These are phyloP conservation scores for Masnerella sp. DNA, from an alignment of 2,888 invertebrate genomes.

Conservation along the genomic window DNA sequence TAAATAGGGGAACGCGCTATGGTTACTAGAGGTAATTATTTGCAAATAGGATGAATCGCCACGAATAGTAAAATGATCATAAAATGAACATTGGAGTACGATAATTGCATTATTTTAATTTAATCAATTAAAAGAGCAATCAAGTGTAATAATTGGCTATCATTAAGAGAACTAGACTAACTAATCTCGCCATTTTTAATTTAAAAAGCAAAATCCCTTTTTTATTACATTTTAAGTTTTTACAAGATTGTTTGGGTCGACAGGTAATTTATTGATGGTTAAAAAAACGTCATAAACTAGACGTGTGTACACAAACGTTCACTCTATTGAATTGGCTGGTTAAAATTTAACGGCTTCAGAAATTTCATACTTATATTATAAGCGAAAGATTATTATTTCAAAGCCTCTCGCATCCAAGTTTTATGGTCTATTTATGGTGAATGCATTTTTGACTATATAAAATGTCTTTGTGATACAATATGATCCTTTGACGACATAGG, in stretches of 20 bases:
- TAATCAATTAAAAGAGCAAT: no score
- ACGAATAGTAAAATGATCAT: constrained; percentile 18
- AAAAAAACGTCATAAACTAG: constrained; percentile 5
- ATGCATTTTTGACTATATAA: constrained; percentile 10
- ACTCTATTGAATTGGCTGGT: constrained; percentile 13
- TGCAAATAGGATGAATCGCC: constrained; percentile 30
- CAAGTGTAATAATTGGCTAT: neutral
- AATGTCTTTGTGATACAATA: neutral
- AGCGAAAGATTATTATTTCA: constrained; percentile 21
- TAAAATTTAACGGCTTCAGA: constrained; percentile 12
- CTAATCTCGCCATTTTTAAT: neutral
- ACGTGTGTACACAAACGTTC: constrained; percentile 6
- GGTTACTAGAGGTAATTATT: constrained; percentile 31
- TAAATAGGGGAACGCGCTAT: constrained; percentile 29
- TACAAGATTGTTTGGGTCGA: no score
- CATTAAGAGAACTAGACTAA: no score
- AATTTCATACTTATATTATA: constrained; percentile 19
- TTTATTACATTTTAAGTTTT: no score
- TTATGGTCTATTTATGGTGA: constrained; percentile 3
- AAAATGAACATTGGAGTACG: constrained; percentile 2
- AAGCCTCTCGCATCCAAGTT: neutral
- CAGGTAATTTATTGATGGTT: constrained; percentile 11
- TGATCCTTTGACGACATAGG: neutral
- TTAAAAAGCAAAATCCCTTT: neutral
- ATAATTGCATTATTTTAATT: neutral